These are phyloP conservation scores for Percopsis omiscomaycus DNA, from an alignment of 2,797 vertebrate genomes.

Conservation along the genomic window DNA sequence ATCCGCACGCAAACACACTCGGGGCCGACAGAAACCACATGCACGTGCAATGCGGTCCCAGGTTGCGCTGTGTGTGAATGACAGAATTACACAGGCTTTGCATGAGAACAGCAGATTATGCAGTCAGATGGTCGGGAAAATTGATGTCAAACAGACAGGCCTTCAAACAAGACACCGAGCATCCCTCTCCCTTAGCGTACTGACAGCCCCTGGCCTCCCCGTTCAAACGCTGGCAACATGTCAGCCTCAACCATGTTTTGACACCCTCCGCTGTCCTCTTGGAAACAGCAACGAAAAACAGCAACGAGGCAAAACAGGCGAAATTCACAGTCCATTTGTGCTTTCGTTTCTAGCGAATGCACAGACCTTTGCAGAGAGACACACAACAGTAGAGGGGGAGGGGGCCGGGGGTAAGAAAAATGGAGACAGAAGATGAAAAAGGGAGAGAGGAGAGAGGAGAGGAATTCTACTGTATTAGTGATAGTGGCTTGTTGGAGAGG, in stretches of 20 bases:
- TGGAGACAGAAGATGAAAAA: constrained; percentile 26
- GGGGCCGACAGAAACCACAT: constrained; percentile 7
- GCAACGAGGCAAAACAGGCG: constrained; percentile 52
- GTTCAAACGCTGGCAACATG: constrained; percentile 68
- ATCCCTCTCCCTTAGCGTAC: constrained; percentile 45
- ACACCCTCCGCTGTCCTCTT: constrained; percentile 72
- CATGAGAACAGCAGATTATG: constrained; percentile 63
- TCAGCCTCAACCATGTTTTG: constrained; percentile 66
- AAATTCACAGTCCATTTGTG: constrained; percentile 62
- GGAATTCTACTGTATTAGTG: constrained; percentile 54
- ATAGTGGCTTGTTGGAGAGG: constrained; percentile 60
- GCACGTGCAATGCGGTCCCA: constrained; percentile 9
- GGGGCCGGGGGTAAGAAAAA: constrained; percentile 2
- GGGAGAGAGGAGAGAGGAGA: constrained; percentile 27
- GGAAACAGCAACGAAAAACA: constrained; percentile 37
- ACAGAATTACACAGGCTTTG: constrained; percentile 63
- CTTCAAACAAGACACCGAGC: constrained; percentile 64
- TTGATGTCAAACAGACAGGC: constrained; percentile 71
- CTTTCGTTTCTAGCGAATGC: constrained; percentile 50
- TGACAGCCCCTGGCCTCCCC: constrained; percentile 71
- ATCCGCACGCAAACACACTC: constrained; percentile 31
- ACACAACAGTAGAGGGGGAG: neutral
- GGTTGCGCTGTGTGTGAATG: constrained; percentile 38
- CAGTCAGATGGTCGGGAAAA: constrained; percentile 61
- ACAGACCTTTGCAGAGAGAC: constrained; percentile 22